Evolutionary conservation across 1,140 invertebrate genomes (phyloP), one percentile per base, ranked within the genome.

Genomic region (Neodiprion fabricii): DNA sequence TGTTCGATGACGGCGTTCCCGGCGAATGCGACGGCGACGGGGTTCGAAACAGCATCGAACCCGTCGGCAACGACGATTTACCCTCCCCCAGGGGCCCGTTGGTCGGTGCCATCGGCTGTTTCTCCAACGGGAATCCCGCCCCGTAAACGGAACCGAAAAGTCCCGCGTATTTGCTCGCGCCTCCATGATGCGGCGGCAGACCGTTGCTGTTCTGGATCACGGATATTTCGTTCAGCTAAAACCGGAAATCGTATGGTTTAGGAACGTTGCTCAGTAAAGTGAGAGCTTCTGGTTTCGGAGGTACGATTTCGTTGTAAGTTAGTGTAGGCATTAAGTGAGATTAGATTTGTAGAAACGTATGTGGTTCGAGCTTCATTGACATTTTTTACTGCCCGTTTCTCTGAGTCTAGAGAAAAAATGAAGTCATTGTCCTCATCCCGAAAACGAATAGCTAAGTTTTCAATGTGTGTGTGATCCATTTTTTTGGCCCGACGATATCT

Each of bases 221-320:
- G 74, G 91, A 91, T 75, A 92, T 92, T 85, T 92, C 91, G 83
- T 92, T 92, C 85, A 92, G 86, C 89, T 92, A 86, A 74, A 89
- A 88, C 28, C 71, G 70, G 61, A 74, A 28, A 71, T 70, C 71
- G 17, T 23, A 48, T 48, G 70, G 65, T 69, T 72, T 69, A 61
- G 8, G 48, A 75, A 53, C 47, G 68, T 75, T 74, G 17, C 28
- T 74, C 76, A 70, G 67, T 40, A 40, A 40, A 40, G 28, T 21
- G 17, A 21, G 17, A 21, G 17, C 17, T 21, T 21, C 17, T 21
- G 17, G 17, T 21, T 21, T 21, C 17, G 17, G 17, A 21, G 17
- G 17, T 21, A 21, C 17, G 17, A 21, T 21, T 21, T 21, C 17
- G 17, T 21, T 21, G 17, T 21, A 21, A 21, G 17, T 21, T 21